Percentiles rank a stretch among this genome's conserved stretches.
Conservation (phyloP, 2,888 invertebrate species). For the Salpingus planirostris region DNA sequence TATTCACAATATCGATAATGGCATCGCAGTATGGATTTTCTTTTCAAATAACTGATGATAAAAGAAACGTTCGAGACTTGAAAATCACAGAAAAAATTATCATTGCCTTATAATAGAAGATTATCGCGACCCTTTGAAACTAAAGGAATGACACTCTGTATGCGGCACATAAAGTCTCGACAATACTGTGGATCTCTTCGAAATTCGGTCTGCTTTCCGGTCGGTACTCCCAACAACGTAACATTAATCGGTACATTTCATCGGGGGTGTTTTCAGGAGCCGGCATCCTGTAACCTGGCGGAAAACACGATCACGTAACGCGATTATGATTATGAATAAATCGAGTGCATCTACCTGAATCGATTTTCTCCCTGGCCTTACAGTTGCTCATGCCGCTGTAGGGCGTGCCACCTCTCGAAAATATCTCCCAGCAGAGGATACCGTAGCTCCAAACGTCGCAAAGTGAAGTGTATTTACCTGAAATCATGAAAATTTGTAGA, state of each 20-base stretch:
- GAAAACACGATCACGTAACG: too few species aligned
- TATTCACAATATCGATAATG: too few species aligned
- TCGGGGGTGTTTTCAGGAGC: conserved; percentile 82
- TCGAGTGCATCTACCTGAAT: conserved; percentile 74
- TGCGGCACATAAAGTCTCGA: conserved; percentile 51
- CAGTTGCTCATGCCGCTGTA: conserved; percentile 92
- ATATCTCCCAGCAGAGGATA: conserved; percentile 94
- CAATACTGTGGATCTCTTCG: conserved; percentile 72
- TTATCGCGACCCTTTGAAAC: conserved; percentile 4
- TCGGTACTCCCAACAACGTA: conserved; percentile 90
- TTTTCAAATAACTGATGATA: too few species aligned
- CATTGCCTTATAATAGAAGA: too few species aligned
- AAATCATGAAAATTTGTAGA: conserved; percentile 37
- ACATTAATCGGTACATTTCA: conserved; percentile 84
- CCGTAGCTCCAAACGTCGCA: conserved; percentile 98
- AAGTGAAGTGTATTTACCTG: conserved; percentile 89
- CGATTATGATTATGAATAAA: too few species aligned
- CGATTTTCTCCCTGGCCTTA: conserved; percentile 87
- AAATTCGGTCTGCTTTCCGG: conserved; percentile 88
- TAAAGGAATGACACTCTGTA: conserved; percentile 35
- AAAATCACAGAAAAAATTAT: too few species aligned
- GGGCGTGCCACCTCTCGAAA: conserved; percentile 86
- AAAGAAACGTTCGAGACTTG: too few species aligned
- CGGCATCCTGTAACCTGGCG: conserved; percentile 84
- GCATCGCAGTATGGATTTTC: too few species aligned